Percentiles rank a stretch among this genome's conserved stretches.
Evolutionary conservation across 2,888 invertebrate genomes (phyloP).

Genomic region (Drepanosiphum platanoidis): DNA sequence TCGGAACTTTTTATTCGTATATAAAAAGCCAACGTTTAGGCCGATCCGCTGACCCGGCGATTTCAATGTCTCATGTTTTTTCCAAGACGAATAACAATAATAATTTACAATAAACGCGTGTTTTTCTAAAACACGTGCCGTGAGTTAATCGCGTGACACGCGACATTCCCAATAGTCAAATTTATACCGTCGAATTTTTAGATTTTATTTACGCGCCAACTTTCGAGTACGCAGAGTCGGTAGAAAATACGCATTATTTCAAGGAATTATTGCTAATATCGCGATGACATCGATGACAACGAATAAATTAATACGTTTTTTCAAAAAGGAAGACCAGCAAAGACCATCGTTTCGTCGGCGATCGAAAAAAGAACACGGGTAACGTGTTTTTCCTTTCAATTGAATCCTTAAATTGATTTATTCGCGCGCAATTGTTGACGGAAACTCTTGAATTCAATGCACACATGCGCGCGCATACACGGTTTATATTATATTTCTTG

Average conservation of each 20-base stretch:
- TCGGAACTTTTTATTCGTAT: background rate
- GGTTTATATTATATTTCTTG: background rate
- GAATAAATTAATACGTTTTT: background rate
- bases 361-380: background rate
- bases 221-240: background rate
- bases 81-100: no score
- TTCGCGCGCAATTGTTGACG: constrained; percentile 26
- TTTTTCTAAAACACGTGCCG: background rate
- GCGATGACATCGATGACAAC: background rate
- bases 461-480: background rate
- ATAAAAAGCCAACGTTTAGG: background rate
- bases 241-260: background rate
- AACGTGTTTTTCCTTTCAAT: background rate
- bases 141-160: background rate
- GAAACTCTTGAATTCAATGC: constrained; percentile 23
- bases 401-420: constrained; percentile 28
- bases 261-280: background rate
- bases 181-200: background rate
- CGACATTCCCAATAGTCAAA: background rate
- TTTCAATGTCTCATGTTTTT: no score
- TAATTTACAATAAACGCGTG: no score
- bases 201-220: background rate
- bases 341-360: no score
- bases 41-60: background rate
- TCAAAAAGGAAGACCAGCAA: background rate